Conservation (phyloP, 2,113 vertebrate genomes). For the Leptodactylus fuscus region DNA sequence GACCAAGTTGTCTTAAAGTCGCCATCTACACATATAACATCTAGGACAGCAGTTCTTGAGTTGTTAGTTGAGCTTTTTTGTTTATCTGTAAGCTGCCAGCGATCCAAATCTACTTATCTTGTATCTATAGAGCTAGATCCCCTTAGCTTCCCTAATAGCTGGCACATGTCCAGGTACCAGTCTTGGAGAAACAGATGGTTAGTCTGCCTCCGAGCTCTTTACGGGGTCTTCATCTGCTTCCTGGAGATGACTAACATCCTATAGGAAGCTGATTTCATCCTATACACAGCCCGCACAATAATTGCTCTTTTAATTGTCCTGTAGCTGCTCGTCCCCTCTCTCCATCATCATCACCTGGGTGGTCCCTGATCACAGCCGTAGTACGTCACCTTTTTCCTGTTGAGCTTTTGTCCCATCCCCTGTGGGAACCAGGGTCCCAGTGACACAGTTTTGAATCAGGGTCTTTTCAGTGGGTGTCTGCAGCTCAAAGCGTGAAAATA, state of each 20-base stretch:
- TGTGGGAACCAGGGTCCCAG: conserved; percentile 36
- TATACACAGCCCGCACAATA: conserved; percentile 37
- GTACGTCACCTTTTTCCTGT: conserved; percentile 43
- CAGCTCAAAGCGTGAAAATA: conserved; percentile 25
- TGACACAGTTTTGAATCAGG: conserved; percentile 10
- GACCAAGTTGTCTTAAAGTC: not conserved
- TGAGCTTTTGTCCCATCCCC: conserved; percentile 13
- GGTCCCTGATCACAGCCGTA: conserved; percentile 40
- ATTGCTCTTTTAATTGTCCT: conserved; percentile 36
- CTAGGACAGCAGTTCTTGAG: not conserved
- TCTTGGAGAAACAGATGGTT: conserved; percentile 1
- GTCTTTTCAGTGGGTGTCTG: conserved; percentile 35
- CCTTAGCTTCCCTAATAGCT: not conserved
- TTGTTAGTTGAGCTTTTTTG: not conserved
- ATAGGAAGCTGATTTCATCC: conserved; percentile 41
- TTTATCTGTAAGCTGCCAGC: not conserved
- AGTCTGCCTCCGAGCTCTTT: not conserved
- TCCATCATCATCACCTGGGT: conserved; percentile 37
- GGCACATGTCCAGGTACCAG: conserved; percentile 20
- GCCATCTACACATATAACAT: not conserved
- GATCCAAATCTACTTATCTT: not conserved
- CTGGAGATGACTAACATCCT: conserved; percentile 13
- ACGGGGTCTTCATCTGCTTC: conserved; percentile 20
- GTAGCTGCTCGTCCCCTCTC: not conserved
- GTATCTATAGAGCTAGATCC: not conserved